Conservation (phyloP, 1,140 invertebrate species). For the Pseudomyrmex pallidus region DNA sequence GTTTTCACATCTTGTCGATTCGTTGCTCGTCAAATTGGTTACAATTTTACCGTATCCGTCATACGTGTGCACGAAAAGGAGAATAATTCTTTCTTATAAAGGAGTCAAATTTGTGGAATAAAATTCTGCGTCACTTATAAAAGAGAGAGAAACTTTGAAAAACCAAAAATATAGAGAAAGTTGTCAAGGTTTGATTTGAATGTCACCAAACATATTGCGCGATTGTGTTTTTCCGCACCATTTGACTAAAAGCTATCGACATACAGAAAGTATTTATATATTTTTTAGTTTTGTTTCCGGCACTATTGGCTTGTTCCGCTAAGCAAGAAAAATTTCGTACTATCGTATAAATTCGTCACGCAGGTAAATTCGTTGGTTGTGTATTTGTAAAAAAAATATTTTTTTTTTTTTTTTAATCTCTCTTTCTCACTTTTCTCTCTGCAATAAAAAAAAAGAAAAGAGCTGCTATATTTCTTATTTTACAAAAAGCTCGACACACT, state of each 20-base stretch:
- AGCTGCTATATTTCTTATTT: conserved; percentile 30
- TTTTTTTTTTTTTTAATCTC: neutral
- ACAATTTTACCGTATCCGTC: conserved; percentile 11
- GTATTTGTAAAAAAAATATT: neutral
- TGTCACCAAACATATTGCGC: neutral
- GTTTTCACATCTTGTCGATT: conserved; percentile 49
- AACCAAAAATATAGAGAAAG: neutral
- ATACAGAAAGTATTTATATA: neutral
- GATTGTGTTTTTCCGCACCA: neutral
- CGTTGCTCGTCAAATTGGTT: conserved; percentile 21
- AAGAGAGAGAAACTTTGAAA: neutral
- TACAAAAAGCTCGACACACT: conserved; percentile 12
- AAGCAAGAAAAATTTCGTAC: neutral
- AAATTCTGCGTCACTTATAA: neutral
- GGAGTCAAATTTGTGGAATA: conserved; percentile 1
- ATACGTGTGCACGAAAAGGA: neutral
- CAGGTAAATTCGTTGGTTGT: neutral
- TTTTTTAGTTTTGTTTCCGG: neutral
- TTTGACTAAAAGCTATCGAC: neutral
- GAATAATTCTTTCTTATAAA: conserved; percentile 1
- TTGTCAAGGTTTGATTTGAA: neutral
- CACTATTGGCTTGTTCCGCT: neutral
- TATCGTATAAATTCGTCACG: neutral
- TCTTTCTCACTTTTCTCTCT: neutral
- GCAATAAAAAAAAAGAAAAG: neutral